Base-by-base conservation (phyloP, 2,888 invertebrate species). In the Lathronympha strigana region DNA sequence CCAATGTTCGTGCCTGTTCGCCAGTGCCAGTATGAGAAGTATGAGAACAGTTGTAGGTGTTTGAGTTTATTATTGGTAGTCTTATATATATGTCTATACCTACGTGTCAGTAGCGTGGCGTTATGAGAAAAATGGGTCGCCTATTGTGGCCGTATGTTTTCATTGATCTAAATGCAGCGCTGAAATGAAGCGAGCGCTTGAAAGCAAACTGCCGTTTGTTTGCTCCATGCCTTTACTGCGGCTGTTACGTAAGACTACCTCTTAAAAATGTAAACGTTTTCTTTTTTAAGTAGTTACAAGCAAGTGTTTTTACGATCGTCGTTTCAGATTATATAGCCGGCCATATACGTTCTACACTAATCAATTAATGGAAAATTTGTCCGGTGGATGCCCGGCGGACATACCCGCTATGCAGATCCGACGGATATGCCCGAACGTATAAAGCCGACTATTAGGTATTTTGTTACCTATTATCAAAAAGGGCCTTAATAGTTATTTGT, bases 111-210 rank as follows among this genome's bases (percentile, higher is more conserved):
- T 40, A 57, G 19, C 40, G 9, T 33, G 50, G 33, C 19, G 17
- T 45, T 36, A 25, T 47, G 43, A 28, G 25, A 64, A 53, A 60
- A 54, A 61, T 61, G 38, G 66, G 66, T 66, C 66, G 47, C 54
- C 54, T 49, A 54, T 66, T 61, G 54, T 60, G 33, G 38, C 25
- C 43, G 58, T 45, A 57, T 63, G 57, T 64, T 60, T 64, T 64
- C 66, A 66, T 66, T 64, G 64, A 66, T 66, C 51, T 17, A 61
- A 66, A 61, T 66, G 66, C 60, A 54, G 66, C 58, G 25, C n/a
- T 53, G 61, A 61, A 64, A 66, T 61, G 61, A 54, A 66, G 53
- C 47, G 47, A 45, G 23, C 19, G 60, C 19, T 47, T 40, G 54
- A 54, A 66, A 61, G 64, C 50, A 28, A 58, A 51, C 63, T 15